phyloP scores from a whole-genome alignment of 1,140 invertebrate genomes.

The Tetragonula clypearis region DNA sequence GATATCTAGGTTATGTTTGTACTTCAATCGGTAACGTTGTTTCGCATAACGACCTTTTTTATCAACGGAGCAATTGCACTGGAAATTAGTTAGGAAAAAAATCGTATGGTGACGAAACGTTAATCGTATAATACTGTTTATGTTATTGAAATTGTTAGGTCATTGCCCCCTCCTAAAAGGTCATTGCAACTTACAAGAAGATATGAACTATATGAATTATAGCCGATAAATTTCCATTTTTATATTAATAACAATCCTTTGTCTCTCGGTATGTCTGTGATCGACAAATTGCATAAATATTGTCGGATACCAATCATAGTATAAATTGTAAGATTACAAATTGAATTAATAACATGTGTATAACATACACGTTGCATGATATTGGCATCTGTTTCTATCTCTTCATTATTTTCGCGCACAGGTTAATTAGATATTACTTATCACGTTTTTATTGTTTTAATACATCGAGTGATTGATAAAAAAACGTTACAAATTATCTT shows the following conservation, averaged over 20 bases:
- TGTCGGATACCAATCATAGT: neutral
- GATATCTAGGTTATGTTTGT: slow-evolving; percentile 32
- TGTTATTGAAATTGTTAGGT: slow-evolving; percentile 63
- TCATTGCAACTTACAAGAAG: slow-evolving; percentile 60
- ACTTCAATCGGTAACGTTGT: slow-evolving; percentile 1
- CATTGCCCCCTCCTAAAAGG: slow-evolving; percentile 60
- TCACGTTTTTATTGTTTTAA: neutral
- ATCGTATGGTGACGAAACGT: slow-evolving; percentile 55
- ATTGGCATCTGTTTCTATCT: neutral
- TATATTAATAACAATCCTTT: slow-evolving; percentile 63
- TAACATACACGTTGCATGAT: neutral
- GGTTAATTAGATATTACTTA: neutral
- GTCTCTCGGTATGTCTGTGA: slow-evolving; percentile 34
- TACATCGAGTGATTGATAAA: neutral
- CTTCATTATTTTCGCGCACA: neutral
- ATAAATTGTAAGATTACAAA: neutral
- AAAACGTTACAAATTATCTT: neutral
- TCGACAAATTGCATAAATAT: slow-evolving; percentile 5
- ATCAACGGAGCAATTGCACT: slow-evolving; percentile 16
- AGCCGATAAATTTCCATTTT: slow-evolving; percentile 44
- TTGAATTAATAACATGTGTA: neutral
- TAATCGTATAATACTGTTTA: slow-evolving; percentile 47
- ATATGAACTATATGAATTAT: slow-evolving; percentile 36
- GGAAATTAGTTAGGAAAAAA: slow-evolving; percentile 46
- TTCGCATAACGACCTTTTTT: slow-evolving; percentile 5